Conservation (phyloP, 2,113 vertebrate genomes). For the Oenanthe melanoleuca region DNA sequence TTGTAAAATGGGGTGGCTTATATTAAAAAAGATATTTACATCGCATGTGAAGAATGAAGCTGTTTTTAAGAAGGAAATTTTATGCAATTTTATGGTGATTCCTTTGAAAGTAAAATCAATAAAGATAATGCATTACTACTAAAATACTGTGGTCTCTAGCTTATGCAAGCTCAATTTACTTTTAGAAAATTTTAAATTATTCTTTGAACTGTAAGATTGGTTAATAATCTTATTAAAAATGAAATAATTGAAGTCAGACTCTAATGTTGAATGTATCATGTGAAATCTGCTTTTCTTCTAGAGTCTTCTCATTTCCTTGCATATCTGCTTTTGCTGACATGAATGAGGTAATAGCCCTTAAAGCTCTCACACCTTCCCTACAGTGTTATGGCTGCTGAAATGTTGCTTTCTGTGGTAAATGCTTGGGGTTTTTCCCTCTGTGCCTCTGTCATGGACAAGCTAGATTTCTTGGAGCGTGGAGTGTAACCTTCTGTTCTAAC, state of each 20-base stretch:
- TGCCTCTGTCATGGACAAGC: fast-evolving
- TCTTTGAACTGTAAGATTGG: neutral
- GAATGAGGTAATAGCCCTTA: constrained; percentile 78
- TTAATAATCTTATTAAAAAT: neutral
- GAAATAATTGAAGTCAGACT: neutral
- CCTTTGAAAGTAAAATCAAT: neutral
- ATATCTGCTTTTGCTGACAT: constrained; percentile 79
- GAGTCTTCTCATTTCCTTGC: constrained; percentile 89
- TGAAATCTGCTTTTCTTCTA: constrained; percentile 66
- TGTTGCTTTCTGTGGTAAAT: neutral
- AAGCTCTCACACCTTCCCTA: neutral
- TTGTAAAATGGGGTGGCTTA: neutral
- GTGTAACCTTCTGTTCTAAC: neutral
- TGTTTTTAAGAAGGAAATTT: neutral
- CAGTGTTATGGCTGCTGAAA: neutral
- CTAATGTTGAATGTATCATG: neutral
- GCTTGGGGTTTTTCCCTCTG: fast-evolving
- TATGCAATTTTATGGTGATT: neutral
- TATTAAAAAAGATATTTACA: fast-evolving
- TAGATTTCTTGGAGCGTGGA: neutral
- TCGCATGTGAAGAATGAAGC: neutral
- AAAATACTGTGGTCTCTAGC: neutral
- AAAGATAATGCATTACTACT: neutral
- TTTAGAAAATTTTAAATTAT: neutral
- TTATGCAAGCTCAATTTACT: neutral